phyloP scores from a whole-genome alignment of 2,888 invertebrate species.

The Rotaria sp. region DNA sequence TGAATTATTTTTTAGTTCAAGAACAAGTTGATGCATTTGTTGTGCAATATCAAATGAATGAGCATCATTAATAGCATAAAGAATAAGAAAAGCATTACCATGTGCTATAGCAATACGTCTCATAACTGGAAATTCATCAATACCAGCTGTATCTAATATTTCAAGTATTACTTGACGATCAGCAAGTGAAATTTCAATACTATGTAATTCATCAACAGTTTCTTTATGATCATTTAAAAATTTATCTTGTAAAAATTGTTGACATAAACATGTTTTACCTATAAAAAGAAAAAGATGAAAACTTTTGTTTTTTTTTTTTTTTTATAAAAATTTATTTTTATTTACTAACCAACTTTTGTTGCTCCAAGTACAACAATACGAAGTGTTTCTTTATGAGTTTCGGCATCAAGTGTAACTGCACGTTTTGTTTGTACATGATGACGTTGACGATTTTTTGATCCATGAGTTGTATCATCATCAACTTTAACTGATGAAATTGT shows the following conservation, averaged over 20 bases:
- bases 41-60: not conserved
- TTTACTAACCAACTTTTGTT: not conserved
- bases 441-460: not conserved
- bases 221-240: not conserved
- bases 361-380: not conserved
- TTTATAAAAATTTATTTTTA: not conserved
- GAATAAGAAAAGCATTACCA: slow-evolving; percentile 9
- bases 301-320: too few species aligned
- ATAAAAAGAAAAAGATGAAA: not conserved
- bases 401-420: not conserved
- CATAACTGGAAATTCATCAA: slow-evolving; percentile 28
- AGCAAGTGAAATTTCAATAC: not conserved
- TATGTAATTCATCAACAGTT: slow-evolving; percentile 3
- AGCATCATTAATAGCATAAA: not conserved
- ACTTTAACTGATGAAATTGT: not conserved
- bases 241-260: slow-evolving; percentile 12
- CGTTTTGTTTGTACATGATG: not conserved
- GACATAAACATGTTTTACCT: slow-evolving; percentile 31
- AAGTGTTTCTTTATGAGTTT: not conserved
- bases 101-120: slow-evolving; percentile 21
- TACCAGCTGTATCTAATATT: slow-evolving; percentile 31
- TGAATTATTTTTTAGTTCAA: not conserved
- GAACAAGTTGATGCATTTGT: not conserved
- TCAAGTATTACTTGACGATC: not conserved
- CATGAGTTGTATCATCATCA: not conserved